Base-by-base conservation (phyloP, 2,888 invertebrate species). In the Pristionchus japonicus region DNA sequence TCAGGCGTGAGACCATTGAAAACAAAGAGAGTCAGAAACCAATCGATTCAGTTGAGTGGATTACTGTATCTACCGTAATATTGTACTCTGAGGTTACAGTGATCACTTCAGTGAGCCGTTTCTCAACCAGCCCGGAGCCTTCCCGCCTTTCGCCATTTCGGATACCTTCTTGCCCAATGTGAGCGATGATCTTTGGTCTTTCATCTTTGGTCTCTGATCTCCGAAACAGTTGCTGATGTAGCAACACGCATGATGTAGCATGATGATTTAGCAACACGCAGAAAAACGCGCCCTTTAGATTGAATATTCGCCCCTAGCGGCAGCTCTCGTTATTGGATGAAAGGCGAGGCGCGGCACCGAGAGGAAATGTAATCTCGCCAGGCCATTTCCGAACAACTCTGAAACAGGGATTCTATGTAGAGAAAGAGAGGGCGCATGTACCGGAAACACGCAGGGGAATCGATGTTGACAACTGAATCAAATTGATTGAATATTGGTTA, bases 81-180 rank as follows among this genome's bases (percentile, higher is more conserved):
- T 27, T 57, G 52, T 57, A 34, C 7, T 11, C 7, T 43, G 43
- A 11, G 70, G 70, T 70, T n/a, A n/a, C n/a, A 70, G 37, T 23
- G 0, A 4, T n/a, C 52, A 3, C 88, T 90, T 27, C 87, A 90
- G 90, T 70, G 91, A 91, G 83, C 91, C 91, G 1, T 89, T 89
- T n/a, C 89, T 91, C n/a, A 88, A 89, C 87, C 88, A 90, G 52
- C 88, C 89, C 34, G 87, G 77, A 34, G 88, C 52, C 57, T 88
- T 89, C 9, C 90, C 89, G 37, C 88, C 89, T 20, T 90, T 89
- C 57, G 91, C 91, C 67, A 89, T 90, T 64, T 89, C 89, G 49
- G 91, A 91, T 82, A 91, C 91, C 15, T 85, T 90, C 43, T 83
- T 91, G 52, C 91, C 91, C 49, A 90, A 91, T 84, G 89, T 89